phyloP scores from a whole-genome alignment of 2,797 vertebrate genomes.

The Hippoglossus hippoglossus region DNA sequence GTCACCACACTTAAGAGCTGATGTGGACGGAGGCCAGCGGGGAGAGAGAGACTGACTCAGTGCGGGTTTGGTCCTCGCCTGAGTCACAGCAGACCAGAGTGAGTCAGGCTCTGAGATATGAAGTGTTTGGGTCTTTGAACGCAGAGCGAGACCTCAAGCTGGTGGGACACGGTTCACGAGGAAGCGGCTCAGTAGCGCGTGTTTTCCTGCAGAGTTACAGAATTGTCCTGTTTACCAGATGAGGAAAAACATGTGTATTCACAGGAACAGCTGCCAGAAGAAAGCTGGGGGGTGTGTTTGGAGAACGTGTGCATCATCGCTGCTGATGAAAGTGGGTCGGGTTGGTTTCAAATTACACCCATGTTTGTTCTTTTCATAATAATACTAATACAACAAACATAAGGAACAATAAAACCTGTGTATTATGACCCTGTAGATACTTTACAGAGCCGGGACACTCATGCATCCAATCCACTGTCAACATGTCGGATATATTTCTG shows the following conservation, averaged over 20 bases:
- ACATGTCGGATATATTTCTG: no score
- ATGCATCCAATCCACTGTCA: no score
- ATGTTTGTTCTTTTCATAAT: background rate
- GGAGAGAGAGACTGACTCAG: constrained; percentile 32
- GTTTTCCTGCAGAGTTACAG: background rate
- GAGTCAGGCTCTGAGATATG: constrained; percentile 38
- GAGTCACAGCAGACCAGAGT: background rate
- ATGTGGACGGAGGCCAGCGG: constrained; percentile 41
- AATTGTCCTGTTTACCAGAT: background rate
- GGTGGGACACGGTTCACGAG: constrained; percentile 13
- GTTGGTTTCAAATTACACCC: background rate
- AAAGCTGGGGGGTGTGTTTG: constrained; percentile 1
- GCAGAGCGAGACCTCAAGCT: constrained; percentile 34
- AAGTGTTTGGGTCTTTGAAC: constrained; percentile 16
- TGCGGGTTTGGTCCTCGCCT: constrained; percentile 26
- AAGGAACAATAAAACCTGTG: no score
- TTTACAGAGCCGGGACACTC: no score
- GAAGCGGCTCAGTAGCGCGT: background rate
- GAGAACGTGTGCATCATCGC: background rate
- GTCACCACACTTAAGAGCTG: constrained; percentile 49
- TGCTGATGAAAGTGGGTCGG: background rate
- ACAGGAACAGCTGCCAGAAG: background rate
- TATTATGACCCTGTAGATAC: no score
- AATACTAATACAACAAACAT: no score
- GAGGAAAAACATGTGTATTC: constrained; percentile 10